phyloP scores from a whole-genome alignment of 2,797 vertebrate species.

The Alcedo quadribrachys region DNA sequence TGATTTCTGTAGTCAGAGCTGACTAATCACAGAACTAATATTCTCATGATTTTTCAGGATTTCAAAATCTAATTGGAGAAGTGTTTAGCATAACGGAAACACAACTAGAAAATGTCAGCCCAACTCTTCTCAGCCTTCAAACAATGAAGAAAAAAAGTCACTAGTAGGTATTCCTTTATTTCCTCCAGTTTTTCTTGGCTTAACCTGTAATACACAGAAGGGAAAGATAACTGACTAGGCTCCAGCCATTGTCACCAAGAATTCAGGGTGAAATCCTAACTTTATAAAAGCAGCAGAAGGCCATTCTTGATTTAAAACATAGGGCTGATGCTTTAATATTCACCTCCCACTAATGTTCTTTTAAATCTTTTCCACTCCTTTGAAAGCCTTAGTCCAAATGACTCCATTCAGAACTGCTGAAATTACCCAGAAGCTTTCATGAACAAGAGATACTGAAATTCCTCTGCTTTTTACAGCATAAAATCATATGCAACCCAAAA shows the following conservation, averaged over 20 bases:
- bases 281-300: neutral
- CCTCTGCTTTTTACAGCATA: neutral
- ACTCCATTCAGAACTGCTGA: constrained; percentile 14
- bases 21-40: neutral
- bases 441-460: neutral
- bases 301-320: neutral
- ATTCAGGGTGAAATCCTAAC: neutral
- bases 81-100: neutral
- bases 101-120: neutral
- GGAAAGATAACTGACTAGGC: neutral
- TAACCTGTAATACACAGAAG: neutral
- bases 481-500: neutral
- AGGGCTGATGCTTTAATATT: neutral
- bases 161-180: neutral
- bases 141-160: neutral
- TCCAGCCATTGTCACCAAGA: neutral
- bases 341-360: neutral
- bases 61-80: neutral
- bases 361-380: neutral
- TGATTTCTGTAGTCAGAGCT: neutral
- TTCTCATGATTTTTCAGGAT: neutral
- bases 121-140: neutral
- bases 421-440: constrained; percentile 24
- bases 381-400: neutral
- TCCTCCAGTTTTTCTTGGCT: neutral